Conservation (phyloP, 2,888 invertebrate genomes). For the Diaphora mendica region DNA sequence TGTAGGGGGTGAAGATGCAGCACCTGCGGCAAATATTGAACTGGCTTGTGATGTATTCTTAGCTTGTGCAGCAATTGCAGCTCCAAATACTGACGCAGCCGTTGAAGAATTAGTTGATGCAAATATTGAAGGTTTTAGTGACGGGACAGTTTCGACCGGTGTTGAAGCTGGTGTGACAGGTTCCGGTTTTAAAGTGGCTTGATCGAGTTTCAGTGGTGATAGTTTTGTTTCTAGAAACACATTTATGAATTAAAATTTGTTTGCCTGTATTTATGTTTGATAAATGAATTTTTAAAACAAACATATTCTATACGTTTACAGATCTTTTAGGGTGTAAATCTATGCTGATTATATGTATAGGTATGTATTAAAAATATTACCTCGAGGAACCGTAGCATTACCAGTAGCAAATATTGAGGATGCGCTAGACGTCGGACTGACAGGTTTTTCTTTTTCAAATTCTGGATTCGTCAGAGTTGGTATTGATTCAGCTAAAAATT, state of each 20-base stretch:
- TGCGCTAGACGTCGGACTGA: slow-evolving; percentile 45
- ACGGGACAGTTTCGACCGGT: slow-evolving; percentile 24
- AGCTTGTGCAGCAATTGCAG: slow-evolving; percentile 55
- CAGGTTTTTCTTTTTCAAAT: slow-evolving; percentile 40
- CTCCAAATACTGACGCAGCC: slow-evolving; percentile 65
- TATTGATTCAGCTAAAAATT: slow-evolving; percentile 51
- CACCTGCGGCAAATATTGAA: slow-evolving; percentile 49
- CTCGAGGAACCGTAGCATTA: slow-evolving; percentile 34
- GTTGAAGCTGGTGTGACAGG: slow-evolving; percentile 30
- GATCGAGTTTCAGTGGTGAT: slow-evolving; percentile 50
- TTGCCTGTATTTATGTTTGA: neutral
- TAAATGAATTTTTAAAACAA: neutral
- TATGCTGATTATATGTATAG: neutral
- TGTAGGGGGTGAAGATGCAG: slow-evolving; percentile 40
- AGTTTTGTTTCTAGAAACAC: slow-evolving; percentile 57
- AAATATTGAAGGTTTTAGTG: slow-evolving; percentile 36
- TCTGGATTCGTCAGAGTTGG: slow-evolving; percentile 49
- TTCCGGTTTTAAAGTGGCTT: slow-evolving; percentile 29
- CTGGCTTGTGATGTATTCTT: slow-evolving; percentile 43
- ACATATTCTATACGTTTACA: neutral
- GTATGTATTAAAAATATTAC: slow-evolving; percentile 23
- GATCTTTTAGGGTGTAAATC: neutral
- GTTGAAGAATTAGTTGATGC: slow-evolving; percentile 44
- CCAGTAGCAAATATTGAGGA: slow-evolving; percentile 58
- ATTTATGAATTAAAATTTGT: neutral